Evolutionary conservation across 1,140 invertebrate genomes (phyloP).

Genomic region (Diploscapter pachys): DNA sequence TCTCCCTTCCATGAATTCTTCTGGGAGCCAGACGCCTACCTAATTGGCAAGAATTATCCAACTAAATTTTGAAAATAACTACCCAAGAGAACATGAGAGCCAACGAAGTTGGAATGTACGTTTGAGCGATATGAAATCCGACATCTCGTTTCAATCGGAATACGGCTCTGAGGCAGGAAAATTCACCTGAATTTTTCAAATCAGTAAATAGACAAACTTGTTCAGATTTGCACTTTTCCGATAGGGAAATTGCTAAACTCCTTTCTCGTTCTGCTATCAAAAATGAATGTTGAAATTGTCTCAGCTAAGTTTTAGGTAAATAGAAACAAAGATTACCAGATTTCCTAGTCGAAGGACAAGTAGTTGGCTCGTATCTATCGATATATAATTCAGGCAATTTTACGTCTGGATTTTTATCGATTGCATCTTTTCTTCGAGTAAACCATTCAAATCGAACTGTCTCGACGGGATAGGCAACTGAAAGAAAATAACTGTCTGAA

Average conservation of each 20-base stretch:
- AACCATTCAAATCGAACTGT: conserved; percentile 59
- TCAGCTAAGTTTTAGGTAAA: too few relatives aligned
- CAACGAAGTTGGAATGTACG: conserved; percentile 78
- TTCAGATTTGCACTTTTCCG: conserved; percentile 14
- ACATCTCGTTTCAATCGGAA: conserved; percentile 82
- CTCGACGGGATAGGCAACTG: conserved; percentile 53
- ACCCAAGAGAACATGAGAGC: conserved; percentile 81
- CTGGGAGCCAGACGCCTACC: conserved; percentile 55
- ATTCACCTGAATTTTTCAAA: conserved; percentile 63
- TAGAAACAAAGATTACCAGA: conserved; percentile 30
- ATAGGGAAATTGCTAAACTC: too few relatives aligned
- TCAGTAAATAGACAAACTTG: background rate
- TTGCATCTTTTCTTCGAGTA: conserved; percentile 51
- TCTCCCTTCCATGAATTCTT: conserved; percentile 58
- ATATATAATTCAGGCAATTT: conserved; percentile 58
- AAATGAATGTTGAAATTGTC: too few relatives aligned
- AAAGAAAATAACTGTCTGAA: too few relatives aligned
- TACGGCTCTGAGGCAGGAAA: conserved; percentile 69
- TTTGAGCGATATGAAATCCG: conserved; percentile 80
- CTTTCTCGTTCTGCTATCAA: too few relatives aligned
- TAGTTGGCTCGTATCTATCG: conserved; percentile 48
- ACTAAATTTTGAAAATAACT: conserved; percentile 49
- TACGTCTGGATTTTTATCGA: conserved; percentile 58
- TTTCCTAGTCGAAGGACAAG: conserved; percentile 52
- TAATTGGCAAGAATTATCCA: background rate